Evolutionary conservation across 2,797 vertebrate genomes (phyloP).

Genomic region (Champsocephalus esox): DNA sequence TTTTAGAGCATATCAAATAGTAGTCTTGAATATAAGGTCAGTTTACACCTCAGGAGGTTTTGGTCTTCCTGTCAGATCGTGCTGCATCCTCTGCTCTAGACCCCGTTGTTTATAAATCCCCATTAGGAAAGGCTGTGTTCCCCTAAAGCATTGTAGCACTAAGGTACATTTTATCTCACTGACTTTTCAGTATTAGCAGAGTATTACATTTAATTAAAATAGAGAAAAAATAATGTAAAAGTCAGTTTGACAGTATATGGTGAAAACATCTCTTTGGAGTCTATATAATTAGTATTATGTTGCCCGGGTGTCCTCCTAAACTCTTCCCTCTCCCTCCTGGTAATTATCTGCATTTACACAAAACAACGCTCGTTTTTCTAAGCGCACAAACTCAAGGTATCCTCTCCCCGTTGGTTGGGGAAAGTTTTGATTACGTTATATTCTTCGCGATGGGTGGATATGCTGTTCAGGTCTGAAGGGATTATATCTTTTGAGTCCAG

Average conservation of each 20-base stretch:
- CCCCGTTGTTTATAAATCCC: constrained; percentile 52
- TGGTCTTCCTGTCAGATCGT: constrained; percentile 44
- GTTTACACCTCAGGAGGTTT: constrained; percentile 27
- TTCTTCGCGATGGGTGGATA: constrained; percentile 5
- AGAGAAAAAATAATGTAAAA: background rate
- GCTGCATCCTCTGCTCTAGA: constrained; percentile 42
- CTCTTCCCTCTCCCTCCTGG: constrained; percentile 18
- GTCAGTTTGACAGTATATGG: background rate
- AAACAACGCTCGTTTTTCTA: constrained; percentile 26
- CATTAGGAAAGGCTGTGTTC: constrained; percentile 29
- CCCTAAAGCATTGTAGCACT: constrained; percentile 1
- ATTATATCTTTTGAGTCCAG: constrained; percentile 12
- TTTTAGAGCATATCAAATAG: no score
- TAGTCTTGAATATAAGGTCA: background rate
- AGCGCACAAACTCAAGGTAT: constrained; percentile 3
- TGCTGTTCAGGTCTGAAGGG: constrained; percentile 5
- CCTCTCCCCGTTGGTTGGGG: constrained; percentile 2
- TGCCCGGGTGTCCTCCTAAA: constrained; percentile 10
- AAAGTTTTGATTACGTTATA: constrained; percentile 10
- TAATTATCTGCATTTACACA: constrained; percentile 57
- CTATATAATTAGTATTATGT: constrained; percentile 22
- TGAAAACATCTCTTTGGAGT: constrained; percentile 1
- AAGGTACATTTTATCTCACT: background rate
- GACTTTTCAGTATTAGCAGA: background rate
- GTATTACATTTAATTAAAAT: background rate